Evolutionary conservation across 2,797 vertebrate species (phyloP).

Genomic region (Pyrocephalus nanus): DNA sequence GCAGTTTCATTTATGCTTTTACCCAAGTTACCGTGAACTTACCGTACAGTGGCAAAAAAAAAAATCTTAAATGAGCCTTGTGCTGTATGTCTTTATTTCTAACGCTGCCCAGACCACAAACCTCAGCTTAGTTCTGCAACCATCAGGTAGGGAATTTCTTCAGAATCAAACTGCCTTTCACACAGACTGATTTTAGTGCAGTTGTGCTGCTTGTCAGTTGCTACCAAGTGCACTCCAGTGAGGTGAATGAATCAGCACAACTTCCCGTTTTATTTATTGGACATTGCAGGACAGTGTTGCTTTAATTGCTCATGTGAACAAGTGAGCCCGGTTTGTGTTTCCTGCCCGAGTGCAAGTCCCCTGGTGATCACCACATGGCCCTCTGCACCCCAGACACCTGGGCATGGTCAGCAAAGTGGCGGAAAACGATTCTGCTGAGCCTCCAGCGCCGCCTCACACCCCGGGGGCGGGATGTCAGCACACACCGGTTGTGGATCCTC

Average conservation of each 20-base stretch:
- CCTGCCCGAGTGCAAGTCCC: neutral
- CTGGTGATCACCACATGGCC: conserved; percentile 85
- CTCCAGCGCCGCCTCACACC: conserved; percentile 91
- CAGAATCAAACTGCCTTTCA: neutral
- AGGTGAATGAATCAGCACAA: neutral
- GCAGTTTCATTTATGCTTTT: conserved; percentile 15
- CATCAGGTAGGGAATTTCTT: neutral
- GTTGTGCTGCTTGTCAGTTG: neutral
- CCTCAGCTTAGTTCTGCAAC: neutral
- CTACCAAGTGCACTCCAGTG: accelerated
- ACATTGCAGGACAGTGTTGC: neutral
- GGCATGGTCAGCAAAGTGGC: conserved; percentile 91
- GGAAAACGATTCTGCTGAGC: conserved; percentile 92
- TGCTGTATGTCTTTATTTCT: conserved; percentile 66
- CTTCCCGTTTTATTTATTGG: neutral
- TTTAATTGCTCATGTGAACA: neutral
- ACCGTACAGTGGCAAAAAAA: neutral
- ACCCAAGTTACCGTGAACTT: neutral
- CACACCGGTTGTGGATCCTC: conserved; percentile 91
- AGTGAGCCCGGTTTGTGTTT: no score
- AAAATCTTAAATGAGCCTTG: neutral
- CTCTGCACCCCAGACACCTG: conserved; percentile 91
- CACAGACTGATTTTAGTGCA: neutral
- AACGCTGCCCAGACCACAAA: neutral
- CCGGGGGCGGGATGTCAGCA: conserved; percentile 91